A percentile compares a stretch with the other conserved stretches of the same genome.
These are phyloP conservation scores for Melanotaenia parkinsoni DNA, from an alignment of 2,797 vertebrate genomes.

Conservation along the genomic window DNA sequence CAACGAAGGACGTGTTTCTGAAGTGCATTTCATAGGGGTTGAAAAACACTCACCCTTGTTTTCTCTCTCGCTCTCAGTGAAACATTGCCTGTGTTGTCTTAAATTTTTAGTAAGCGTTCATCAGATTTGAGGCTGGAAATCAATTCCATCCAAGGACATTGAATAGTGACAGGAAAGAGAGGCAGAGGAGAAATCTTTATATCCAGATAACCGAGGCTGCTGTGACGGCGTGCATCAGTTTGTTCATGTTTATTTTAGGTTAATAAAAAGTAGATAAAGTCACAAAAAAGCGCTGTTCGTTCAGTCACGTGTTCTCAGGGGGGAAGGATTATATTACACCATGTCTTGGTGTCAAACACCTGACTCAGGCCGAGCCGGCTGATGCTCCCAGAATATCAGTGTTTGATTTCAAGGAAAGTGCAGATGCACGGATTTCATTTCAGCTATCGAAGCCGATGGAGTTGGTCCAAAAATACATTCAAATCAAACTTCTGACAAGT, in stretches of 20 bases:
- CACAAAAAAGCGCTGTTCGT: neutral
- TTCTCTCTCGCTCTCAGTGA: neutral
- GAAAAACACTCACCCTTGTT: neutral
- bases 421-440: constrained; percentile 22
- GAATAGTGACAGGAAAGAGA: constrained; percentile 2
- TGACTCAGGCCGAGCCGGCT: constrained; percentile 29
- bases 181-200: neutral
- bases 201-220: neutral
- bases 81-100: neutral
- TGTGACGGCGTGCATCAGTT: neutral
- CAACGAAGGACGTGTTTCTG: neutral
- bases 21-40: neutral
- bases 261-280: neutral
- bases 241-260: neutral
- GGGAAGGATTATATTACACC: constrained; percentile 8
- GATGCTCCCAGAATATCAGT: constrained; percentile 7
- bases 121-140: constrained; percentile 38
- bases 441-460: constrained; percentile 14
- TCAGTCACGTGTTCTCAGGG: neutral
- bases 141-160: constrained; percentile 13
- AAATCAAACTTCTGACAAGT: constrained; percentile 2
- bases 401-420: constrained; percentile 40
- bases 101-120: constrained; percentile 6
- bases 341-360: neutral
- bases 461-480: constrained; percentile 1